Percentiles rank a stretch among this genome's conserved stretches.
Conservation (phyloP, 2,113 vertebrate species). For the Gorsachius goisagi region DNA sequence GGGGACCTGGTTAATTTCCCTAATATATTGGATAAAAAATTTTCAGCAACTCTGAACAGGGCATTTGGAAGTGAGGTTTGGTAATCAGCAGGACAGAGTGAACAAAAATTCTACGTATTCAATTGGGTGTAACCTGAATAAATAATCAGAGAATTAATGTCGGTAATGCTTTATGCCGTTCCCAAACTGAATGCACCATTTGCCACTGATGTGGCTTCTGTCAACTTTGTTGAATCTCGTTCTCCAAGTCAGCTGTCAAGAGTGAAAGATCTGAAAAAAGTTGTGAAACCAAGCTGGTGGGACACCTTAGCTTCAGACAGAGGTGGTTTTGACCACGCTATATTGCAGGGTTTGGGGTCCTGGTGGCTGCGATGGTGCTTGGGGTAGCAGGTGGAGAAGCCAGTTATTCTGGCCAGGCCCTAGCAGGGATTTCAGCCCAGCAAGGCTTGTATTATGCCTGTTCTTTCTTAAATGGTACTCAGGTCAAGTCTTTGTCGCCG, state of each 20-base stretch:
- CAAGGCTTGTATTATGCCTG: not conserved
- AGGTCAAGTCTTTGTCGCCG: not conserved
- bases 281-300: not conserved
- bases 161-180: not conserved
- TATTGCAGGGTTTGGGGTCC: not conserved
- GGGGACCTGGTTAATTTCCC: not conserved
- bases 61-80: not conserved
- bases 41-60: not conserved
- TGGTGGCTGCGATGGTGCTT: not conserved
- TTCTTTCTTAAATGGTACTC: not conserved
- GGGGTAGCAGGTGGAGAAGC: not conserved
- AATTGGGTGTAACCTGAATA: not conserved
- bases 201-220: not conserved
- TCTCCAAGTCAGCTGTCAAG: not conserved
- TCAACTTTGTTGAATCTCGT: not conserved
- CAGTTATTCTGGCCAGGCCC: not conserved
- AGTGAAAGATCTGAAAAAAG: not conserved
- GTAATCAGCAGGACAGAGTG: not conserved
- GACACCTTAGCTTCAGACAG: not conserved
- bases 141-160: not conserved
- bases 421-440: not conserved
- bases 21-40: not conserved
- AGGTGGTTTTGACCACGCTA: not conserved
- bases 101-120: not conserved
- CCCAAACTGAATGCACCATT: not conserved